Percentiles rank a stretch among this genome's conserved stretches.
phyloP scores from a whole-genome alignment of 2,797 vertebrate genomes.

The Lutjanus argentimaculatus region DNA sequence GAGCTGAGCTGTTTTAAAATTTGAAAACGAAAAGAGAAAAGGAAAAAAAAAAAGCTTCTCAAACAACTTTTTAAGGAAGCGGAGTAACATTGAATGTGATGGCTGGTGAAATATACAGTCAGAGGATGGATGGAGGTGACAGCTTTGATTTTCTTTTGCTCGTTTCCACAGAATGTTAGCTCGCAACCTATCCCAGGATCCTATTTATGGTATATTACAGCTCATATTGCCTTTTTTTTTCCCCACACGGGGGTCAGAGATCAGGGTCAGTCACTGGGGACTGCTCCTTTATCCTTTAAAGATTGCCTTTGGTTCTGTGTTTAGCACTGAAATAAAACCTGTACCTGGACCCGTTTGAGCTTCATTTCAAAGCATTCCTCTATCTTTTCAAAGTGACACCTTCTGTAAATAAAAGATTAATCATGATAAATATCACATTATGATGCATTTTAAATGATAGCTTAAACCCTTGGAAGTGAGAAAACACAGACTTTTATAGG shows the following conservation, averaged over 20 bases:
- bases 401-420: conserved; percentile 18
- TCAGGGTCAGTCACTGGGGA: conserved; percentile 1
- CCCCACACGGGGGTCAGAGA: conserved; percentile 2
- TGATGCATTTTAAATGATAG: conserved; percentile 20
- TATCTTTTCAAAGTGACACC: conserved; percentile 2
- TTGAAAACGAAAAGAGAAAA: background rate
- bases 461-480: conserved; percentile 33
- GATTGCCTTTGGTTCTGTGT: background rate
- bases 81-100: conserved; percentile 2
- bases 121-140: conserved; percentile 1
- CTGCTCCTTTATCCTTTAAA: background rate
- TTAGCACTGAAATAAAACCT: background rate
- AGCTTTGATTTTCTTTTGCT: conserved; percentile 1
- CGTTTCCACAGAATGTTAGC: conserved; percentile 8
- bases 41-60: conserved; percentile 16
- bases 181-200: background rate
- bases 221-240: conserved; percentile 2
- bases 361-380: background rate
- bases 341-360: background rate
- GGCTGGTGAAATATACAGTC: conserved; percentile 19
- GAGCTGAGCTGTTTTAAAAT: conserved; percentile 34
- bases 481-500: conserved; percentile 25
- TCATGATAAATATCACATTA: conserved; percentile 25
- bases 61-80: conserved; percentile 29
- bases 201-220: conserved; percentile 14